Percentiles rank a stretch among this genome's conserved stretches.
Evolutionary conservation across 1,140 invertebrate species (phyloP).

Genomic region (Pectinophora gossypiella): DNA sequence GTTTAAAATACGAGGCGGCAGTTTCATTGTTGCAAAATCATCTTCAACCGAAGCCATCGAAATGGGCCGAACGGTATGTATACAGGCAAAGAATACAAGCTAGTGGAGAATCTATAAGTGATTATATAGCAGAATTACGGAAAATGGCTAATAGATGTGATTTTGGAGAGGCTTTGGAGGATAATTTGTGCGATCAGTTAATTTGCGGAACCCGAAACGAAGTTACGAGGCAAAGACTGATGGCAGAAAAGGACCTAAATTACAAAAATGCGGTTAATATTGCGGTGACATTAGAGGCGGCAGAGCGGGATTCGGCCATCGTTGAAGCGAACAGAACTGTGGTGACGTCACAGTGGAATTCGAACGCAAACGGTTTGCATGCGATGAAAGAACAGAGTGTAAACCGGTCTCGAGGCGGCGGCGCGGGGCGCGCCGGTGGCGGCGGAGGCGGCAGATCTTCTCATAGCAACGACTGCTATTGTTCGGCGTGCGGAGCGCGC

Average conservation of each 20-base stretch:
- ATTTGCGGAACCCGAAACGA: no score
- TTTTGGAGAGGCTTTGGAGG: background rate
- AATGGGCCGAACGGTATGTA: background rate
- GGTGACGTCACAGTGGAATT: no score
- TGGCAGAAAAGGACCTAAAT: background rate
- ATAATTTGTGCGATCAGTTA: background rate
- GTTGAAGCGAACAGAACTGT: no score
- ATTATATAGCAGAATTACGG: constrained; percentile 2
- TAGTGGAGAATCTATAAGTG: background rate
- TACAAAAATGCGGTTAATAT: no score
- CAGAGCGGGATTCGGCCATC: background rate
- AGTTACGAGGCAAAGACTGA: background rate
- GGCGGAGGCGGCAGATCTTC: no score
- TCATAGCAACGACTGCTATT: no score
- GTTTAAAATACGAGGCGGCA: background rate
- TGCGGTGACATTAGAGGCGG: no score
- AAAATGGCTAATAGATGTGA: constrained; percentile 5
- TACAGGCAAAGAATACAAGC: background rate
- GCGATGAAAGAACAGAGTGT: no score
- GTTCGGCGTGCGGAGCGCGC: no score
- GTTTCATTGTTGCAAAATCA: constrained; percentile 1
- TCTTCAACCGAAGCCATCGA: constrained; percentile 3
- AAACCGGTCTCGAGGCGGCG: no score
- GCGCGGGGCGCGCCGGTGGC: no score
- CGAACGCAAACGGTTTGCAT: no score